phyloP scores from a whole-genome alignment of 1,140 invertebrate species.

The Wiebesia pumilae region DNA sequence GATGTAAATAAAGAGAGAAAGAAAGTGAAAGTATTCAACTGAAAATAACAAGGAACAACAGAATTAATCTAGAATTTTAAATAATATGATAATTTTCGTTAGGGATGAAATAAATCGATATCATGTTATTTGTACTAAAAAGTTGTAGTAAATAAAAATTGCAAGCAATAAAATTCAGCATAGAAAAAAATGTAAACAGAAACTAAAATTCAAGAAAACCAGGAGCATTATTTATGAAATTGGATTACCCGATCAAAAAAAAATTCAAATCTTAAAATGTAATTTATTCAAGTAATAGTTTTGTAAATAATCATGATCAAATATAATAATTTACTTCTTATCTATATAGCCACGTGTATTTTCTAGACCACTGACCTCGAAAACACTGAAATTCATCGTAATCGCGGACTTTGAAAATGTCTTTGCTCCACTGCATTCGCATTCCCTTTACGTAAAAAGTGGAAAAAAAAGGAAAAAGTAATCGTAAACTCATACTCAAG shows the following conservation, averaged over 20 bases:
- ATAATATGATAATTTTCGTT: too few species aligned
- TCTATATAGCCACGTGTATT: background rate
- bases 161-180: too few species aligned
- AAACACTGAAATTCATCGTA: slow-evolving; percentile 2
- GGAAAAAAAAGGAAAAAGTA: background rate
- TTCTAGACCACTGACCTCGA: background rate
- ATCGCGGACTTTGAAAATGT: background rate
- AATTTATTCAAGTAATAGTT: background rate
- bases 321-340: background rate
- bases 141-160: too few species aligned
- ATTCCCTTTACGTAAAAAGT: background rate
- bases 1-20: background rate
- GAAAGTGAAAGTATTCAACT: slow-evolving; percentile 4
- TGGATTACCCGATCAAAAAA: background rate
- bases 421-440: background rate
- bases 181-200: too few species aligned
- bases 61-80: too few species aligned
- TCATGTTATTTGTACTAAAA: too few species aligned
- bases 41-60: too few species aligned
- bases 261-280: background rate
- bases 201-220: too few species aligned
- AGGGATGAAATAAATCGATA: too few species aligned
- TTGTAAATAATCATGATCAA: background rate
- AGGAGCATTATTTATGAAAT: too few species aligned
- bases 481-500: background rate